Base-by-base conservation (phyloP, 2,888 invertebrate genomes). In the Seira sanloemensis region DNA sequence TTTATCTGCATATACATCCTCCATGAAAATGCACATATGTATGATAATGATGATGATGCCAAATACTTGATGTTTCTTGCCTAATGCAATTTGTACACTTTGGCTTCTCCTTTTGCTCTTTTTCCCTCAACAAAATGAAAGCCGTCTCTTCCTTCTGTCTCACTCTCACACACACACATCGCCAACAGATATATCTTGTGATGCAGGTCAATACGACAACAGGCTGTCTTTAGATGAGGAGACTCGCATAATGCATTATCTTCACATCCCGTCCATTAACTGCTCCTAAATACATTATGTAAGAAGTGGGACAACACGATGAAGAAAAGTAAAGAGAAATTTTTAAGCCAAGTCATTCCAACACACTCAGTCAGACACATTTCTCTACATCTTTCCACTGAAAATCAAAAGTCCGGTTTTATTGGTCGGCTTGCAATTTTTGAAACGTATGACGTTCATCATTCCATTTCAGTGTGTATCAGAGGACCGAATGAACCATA, bases 41-140 rank as follows among this genome's bases (percentile, higher is more conserved):
- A 50, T 72, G 72, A 24, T 19, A 24, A 54, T 72, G 50, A 68
- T 67, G 67, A 66, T 67, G 54, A 72, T 50, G 72, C 46, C 27
- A 25, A 16, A 71, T 67, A 46, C 7, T 75, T 74, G 37, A 27
- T 74, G 74, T 27, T 25, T 21, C 58, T 27, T 62, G 12, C n/a
- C 25, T 50, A 24, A 58, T 25, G 24, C 25, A 37, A 73, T 73
- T 73, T 73, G 73, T 62, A 62, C 73, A 73, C 62, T 58, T 62
- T 73, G 73, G 27, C 72, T 72, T 72, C 54, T 54, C 37, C 50
- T 50, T 50, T 50, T 50, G 50, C 50, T 50, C 50, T 50, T 50
- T 50, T 18, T 50, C 50, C 50, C 2, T 50, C n/a, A 50, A n/a
- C 50, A 12, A 50, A 50, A n/a, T 50, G 5, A 50, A 50, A 50